Percentiles rank a stretch among this genome's conserved stretches.
These are phyloP conservation scores for Eurois occulta DNA, from an alignment of 2,888 invertebrate genomes.

Conservation along the genomic window DNA sequence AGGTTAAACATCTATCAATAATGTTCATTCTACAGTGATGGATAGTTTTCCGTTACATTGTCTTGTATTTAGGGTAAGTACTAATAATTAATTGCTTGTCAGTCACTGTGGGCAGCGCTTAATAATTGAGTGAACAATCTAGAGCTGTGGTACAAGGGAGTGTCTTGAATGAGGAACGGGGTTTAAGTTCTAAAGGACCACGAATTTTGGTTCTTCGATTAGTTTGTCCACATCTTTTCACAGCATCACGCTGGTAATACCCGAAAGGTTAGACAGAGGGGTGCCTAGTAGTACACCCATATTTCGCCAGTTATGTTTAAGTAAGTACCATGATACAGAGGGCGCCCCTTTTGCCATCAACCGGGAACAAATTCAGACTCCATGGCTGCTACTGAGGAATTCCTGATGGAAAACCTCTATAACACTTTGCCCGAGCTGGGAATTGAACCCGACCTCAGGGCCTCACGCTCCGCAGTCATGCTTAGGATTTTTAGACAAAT, in stretches of 20 bases:
- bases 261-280: neutral
- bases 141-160: conserved; percentile 12
- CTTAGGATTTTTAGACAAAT: neutral
- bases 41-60: conserved; percentile 55
- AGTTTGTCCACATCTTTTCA: neutral
- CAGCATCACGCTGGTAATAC: neutral
- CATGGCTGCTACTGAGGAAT: neutral
- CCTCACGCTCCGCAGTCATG: neutral
- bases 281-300: neutral
- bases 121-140: conserved; percentile 56
- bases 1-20: conserved; percentile 56
- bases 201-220: neutral
- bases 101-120: conserved; percentile 45
- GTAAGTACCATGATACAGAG: neutral
- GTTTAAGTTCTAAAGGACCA: neutral
- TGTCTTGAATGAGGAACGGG: neutral
- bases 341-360: neutral
- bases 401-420: neutral
- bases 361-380: neutral
- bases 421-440: neutral
- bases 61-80: conserved; percentile 57
- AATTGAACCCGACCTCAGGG: neutral
- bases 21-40: conserved; percentile 48
- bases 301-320: neutral
- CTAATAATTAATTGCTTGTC: conserved; percentile 60